A percentile compares a stretch with the other conserved stretches of the same genome.
phyloP scores from a whole-genome alignment of 1,140 invertebrate genomes.

The Dreissena polymorpha region DNA sequence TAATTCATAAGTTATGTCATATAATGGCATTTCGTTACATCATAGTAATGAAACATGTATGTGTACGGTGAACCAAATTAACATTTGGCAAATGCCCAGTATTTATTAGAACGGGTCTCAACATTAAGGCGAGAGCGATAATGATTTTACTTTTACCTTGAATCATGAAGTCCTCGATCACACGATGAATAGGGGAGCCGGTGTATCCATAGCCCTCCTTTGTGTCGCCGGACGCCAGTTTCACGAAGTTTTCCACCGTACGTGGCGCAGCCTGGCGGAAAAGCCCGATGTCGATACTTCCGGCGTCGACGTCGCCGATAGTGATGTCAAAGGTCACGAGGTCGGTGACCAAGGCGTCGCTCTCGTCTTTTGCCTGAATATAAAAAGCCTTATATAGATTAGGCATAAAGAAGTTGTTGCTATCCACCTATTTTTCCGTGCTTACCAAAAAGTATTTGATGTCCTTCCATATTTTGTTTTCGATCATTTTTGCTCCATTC shows the following conservation, averaged over 20 bases:
- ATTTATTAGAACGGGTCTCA: no score
- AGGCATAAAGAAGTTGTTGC: not conserved
- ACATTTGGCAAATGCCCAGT: no score
- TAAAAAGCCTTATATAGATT: not conserved
- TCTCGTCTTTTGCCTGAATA: conserved; percentile 14
- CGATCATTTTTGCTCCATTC: not conserved
- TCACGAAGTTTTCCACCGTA: conserved; percentile 64
- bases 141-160: conserved; percentile 55
- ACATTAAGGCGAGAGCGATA: no score
- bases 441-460: not conserved
- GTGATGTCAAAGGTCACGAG: conserved; percentile 59
- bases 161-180: conserved; percentile 67
- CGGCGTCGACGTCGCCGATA: conserved; percentile 53
- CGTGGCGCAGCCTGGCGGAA: conserved; percentile 63
- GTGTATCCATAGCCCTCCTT: conserved; percentile 34
- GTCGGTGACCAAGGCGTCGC: conserved; percentile 42
- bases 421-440: not conserved
- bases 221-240: conserved; percentile 31
- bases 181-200: conserved; percentile 63
- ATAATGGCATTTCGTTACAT: no score
- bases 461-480: not conserved
- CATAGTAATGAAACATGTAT: no score
- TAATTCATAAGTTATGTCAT: no score
- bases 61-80: no score
- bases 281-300: conserved; percentile 62